phyloP scores from a whole-genome alignment of 2,888 invertebrate species.

The Chorisops tibialis region DNA sequence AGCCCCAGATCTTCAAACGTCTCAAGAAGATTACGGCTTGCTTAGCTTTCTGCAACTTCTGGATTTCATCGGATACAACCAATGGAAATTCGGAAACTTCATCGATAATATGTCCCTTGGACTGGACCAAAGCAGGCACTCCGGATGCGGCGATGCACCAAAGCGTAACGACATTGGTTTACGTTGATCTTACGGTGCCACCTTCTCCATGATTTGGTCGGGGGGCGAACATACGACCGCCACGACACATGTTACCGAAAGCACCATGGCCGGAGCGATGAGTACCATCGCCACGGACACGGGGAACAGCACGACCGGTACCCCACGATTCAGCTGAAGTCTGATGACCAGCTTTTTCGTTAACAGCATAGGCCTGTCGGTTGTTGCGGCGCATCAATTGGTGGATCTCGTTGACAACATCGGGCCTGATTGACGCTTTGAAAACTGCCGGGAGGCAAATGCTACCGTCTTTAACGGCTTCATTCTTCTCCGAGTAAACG shows the following conservation, averaged over 20 bases:
- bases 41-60: slow-evolving; percentile 95
- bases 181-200: slow-evolving; percentile 98
- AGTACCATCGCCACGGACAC: slow-evolving; percentile 99
- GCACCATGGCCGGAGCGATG: slow-evolving; percentile 99
- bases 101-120: slow-evolving; percentile 88
- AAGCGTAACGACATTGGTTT: slow-evolving; percentile 93
- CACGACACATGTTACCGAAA: slow-evolving; percentile 99
- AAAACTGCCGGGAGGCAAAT: slow-evolving; percentile 91
- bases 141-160: slow-evolving; percentile 97
- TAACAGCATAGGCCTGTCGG: slow-evolving; percentile 96
- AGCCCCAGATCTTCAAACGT: slow-evolving; percentile 91
- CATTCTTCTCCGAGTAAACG: slow-evolving; percentile 95
- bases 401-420: slow-evolving; percentile 96
- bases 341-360: slow-evolving; percentile 98
- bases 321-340: slow-evolving; percentile 99
- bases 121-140: slow-evolving; percentile 93
- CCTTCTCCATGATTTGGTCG: slow-evolving; percentile 95
- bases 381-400: slow-evolving; percentile 94
- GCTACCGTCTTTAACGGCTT: slow-evolving; percentile 68
- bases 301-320: slow-evolving; percentile 98
- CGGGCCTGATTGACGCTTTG: slow-evolving; percentile 96
- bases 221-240: slow-evolving; percentile 99
- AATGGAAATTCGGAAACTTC: slow-evolving; percentile 93
- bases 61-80: slow-evolving; percentile 93
- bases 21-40: slow-evolving; percentile 95